These are phyloP conservation scores for Sceloporus undulatus DNA, from an alignment of 2,113 vertebrate genomes.

Conservation along the genomic window DNA sequence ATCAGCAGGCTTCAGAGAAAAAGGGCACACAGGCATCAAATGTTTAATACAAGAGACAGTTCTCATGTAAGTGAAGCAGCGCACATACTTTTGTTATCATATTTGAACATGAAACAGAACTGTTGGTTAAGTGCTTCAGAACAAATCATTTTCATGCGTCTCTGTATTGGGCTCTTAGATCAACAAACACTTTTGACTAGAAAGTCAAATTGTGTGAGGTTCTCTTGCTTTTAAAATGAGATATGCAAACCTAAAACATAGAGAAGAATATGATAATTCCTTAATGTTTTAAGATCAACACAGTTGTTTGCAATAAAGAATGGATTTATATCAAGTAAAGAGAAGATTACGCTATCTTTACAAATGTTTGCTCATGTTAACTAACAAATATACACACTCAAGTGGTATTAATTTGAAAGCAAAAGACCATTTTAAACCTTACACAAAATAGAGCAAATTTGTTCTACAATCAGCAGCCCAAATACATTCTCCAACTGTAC, in stretches of 20 bases:
- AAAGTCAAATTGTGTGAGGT: slow-evolving; percentile 16
- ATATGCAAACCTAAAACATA: neutral
- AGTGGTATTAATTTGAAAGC: neutral
- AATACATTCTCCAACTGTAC: neutral
- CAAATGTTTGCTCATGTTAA: slow-evolving; percentile 5
- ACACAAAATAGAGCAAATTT: slow-evolving; percentile 19
- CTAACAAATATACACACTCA: slow-evolving; percentile 16
- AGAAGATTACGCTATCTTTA: slow-evolving; percentile 8
- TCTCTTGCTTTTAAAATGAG: neutral
- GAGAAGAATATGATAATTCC: neutral
- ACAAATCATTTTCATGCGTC: slow-evolving; percentile 37
- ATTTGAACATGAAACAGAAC: slow-evolving; percentile 41
- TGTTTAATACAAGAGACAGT: slow-evolving; percentile 39
- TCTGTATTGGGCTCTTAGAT: slow-evolving; percentile 41
- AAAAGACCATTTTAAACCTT: neutral
- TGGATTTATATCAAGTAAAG: slow-evolving; percentile 19
- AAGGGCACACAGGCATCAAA: slow-evolving; percentile 27
- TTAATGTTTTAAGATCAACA: slow-evolving; percentile 30
- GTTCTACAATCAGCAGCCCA: neutral
- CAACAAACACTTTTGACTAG: slow-evolving; percentile 34
- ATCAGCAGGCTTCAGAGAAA: slow-evolving; percentile 21
- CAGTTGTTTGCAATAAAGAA: slow-evolving; percentile 26
- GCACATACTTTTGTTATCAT: slow-evolving; percentile 42
- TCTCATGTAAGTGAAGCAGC: slow-evolving; percentile 55
- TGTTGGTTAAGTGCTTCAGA: slow-evolving; percentile 48